Evolutionary conservation across 2,113 vertebrate species (phyloP).

Genomic region (Columba janthina): DNA sequence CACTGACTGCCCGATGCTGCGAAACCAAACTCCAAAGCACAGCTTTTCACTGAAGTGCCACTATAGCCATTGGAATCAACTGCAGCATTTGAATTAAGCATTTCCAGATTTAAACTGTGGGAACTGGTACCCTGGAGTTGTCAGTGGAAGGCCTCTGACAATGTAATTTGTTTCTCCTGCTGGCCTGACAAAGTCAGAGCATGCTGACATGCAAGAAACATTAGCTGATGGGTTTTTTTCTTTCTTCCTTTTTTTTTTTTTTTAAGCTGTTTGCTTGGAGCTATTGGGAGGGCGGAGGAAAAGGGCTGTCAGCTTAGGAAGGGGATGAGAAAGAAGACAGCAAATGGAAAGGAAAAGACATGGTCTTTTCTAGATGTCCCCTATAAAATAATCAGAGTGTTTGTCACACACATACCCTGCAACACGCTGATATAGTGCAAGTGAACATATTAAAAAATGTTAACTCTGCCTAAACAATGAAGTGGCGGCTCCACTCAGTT

Average conservation of each 20-base stretch:
- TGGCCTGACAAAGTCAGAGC: background rate
- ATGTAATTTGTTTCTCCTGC: slow-evolving; percentile 24
- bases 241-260: background rate
- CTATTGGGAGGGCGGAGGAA: background rate
- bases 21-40: background rate
- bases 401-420: background rate
- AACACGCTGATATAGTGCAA: rapidly evolving
- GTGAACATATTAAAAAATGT: background rate
- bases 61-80: background rate
- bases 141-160: slow-evolving; percentile 28
- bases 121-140: background rate
- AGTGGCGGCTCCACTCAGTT: background rate
- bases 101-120: slow-evolving; percentile 46
- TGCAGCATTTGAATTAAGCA: background rate
- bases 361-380: background rate
- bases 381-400: background rate
- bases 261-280: background rate
- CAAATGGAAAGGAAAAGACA: background rate
- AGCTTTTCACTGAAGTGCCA: background rate
- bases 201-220: background rate
- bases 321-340: background rate
- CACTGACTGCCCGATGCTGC: background rate
- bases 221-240: background rate
- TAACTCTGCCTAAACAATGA: background rate
- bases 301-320: background rate